Evolutionary conservation across 23 tunicate genomes (phyloP).

Genomic region (Diplosoma virens): DNA sequence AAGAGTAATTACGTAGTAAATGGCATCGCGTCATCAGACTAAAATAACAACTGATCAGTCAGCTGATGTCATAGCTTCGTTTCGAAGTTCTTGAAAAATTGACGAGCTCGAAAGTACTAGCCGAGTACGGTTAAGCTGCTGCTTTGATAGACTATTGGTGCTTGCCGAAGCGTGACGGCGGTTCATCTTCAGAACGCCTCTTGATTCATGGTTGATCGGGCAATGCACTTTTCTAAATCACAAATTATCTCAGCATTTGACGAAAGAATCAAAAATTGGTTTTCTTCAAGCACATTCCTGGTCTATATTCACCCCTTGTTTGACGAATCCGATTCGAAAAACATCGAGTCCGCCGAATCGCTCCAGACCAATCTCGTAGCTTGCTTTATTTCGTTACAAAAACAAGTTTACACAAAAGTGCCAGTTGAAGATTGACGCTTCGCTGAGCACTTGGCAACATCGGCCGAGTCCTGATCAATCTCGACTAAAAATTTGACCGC

Average conservation of each 20-base stretch:
- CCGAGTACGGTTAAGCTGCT: no score
- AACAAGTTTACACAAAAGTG: background rate
- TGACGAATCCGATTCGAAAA: background rate
- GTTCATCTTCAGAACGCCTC: no score
- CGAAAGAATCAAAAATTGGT: background rate
- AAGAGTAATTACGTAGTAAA: background rate
- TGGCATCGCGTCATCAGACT: slow-evolving; percentile 14
- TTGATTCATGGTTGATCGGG: background rate
- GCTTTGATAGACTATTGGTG: no score
- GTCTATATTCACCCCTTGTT: background rate
- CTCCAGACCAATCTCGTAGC: background rate
- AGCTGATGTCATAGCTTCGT: slow-evolving; percentile 19
- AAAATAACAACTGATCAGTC: slow-evolving; percentile 8
- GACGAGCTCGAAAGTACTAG: no score
- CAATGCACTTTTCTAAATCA: background rate
- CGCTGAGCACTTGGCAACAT: no score
- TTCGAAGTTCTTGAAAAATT: no score
- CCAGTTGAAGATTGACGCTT: background rate
- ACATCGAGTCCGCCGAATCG: background rate
- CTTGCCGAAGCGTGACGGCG: no score
- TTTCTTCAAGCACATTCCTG: background rate
- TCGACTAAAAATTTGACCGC: no score
- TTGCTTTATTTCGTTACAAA: slow-evolving; percentile 18
- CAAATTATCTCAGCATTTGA: background rate
- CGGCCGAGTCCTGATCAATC: no score